Evolutionary conservation across 1,140 invertebrate genomes (phyloP), one percentile per base, ranked within the genome.

Genomic region (Drosophila elegans): DNA sequence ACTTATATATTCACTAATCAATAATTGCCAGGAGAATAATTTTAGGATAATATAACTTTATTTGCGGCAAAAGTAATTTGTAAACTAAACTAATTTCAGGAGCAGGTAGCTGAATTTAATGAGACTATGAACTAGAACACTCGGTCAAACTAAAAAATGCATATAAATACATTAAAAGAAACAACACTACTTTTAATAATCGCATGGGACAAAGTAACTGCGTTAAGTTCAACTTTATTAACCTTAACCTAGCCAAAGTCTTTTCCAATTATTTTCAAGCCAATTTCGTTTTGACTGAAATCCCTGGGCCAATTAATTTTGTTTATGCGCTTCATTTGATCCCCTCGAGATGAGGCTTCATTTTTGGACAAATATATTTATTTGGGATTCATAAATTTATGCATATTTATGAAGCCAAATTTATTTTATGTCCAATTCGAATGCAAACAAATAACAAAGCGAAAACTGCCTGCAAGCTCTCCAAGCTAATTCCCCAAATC

Each of bases 401-500:
- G 83, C 83, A 88, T 88, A 89, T 88, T 88, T 88, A 88, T 88
- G 72, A 86, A 66, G 75, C 72, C 21, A 56, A 85, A 76, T 86
- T 60, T 69, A 79, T 82, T 71, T 73, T 79, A 55, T 73, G 83
- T 88, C 84, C 84, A 88, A 80, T 86, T 89, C 83, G 74, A 88
- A 88, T 88, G 83, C 83, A 88, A 88, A 88, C 83, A 88, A 88
- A 79, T 67, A 88, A 53, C 79, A 79, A 61, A 56, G 36, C 61
- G 48, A 61, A 34, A 61, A 53, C 54, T 44, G 52, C 46, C 71
- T 46, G 66, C 64, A 61, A 66, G 81, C 78, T 64, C 69, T 78
- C 64, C 66, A 55, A 84, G 80, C 77, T 88, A 88, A 88, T 89
- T 88, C 84, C 84, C 84, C 84, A 89, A 88, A 88, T 88, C 84